Evolutionary conservation across 2,888 invertebrate genomes (phyloP), one percentile per base, ranked within the genome.

Genomic region (Sesia apiformis): DNA sequence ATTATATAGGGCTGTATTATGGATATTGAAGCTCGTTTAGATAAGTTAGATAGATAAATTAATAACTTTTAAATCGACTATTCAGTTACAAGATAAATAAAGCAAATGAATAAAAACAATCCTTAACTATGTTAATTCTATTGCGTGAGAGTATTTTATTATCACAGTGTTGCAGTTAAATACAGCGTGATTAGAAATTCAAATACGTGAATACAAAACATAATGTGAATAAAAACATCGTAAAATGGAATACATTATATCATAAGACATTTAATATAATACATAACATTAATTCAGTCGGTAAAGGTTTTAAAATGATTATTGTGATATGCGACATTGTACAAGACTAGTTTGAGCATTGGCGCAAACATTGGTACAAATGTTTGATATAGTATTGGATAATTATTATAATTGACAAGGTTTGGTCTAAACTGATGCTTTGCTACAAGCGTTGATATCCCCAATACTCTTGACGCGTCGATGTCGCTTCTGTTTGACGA

Each of bases 391-490:
- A 46, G n/a, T 4, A 4, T 8, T 8, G n/a, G 8, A 42, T 41
- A 53, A n/a, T 8, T 50, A 40, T 8, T 39, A 41, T 52, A 23
- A 55, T 8, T 46, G 46, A 46, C 46, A 40, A 50, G 52, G 3
- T 42, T 57, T 59, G 54, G 53, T 38, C 60, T 81, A 88, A 55
- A 88, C 86, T 1, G 88, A 84, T 3, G 86, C 72, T 64, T 88
- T 88, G 58, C 81, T 83, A 56, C 83, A 84, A 8, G 91, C 91
- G 71, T 94, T 94, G 67, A 94, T 94, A 76, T 94, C 94, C 3
- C 94, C 93, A 63, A 94, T 94, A 68, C 94, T 94, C 67, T 93
- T 93, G 42, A 94, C 94, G 7, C 94, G 87, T 23, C 94, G 84
- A 64, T 93, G 93, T 52, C 92, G 82, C 62, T 91, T 91, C 63